Evolutionary conservation across 2,113 vertebrate genomes (phyloP).

Genomic region (Origma solitaria): DNA sequence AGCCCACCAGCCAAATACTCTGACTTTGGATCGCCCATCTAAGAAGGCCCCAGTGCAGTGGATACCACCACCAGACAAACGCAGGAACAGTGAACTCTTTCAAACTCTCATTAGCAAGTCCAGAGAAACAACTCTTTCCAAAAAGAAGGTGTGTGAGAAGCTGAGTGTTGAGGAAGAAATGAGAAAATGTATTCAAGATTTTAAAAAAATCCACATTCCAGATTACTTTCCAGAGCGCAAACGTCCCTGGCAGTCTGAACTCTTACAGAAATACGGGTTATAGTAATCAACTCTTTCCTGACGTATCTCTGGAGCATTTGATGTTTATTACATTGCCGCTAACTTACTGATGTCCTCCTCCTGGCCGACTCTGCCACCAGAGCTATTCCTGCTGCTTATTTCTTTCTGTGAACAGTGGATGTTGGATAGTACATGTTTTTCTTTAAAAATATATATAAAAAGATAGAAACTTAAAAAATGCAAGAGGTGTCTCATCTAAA

Average conservation of each 20-base stretch:
- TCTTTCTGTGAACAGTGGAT: constrained; percentile 68
- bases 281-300: constrained; percentile 58
- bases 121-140: constrained; percentile 81
- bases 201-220: constrained; percentile 88
- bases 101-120: constrained; percentile 87
- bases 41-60: constrained; percentile 82
- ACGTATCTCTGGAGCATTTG: background rate
- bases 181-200: constrained; percentile 90
- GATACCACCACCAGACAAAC: constrained; percentile 84
- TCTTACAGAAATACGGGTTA: constrained; percentile 86
- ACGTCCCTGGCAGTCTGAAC: constrained; percentile 88
- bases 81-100: constrained; percentile 90
- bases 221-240: constrained; percentile 86
- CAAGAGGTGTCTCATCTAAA: constrained; percentile 37
- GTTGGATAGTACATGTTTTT: constrained; percentile 63
- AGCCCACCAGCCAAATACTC: constrained; percentile 80
- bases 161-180: constrained; percentile 86
- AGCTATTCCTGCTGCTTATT: constrained; percentile 69
- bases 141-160: constrained; percentile 85
- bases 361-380: constrained; percentile 40
- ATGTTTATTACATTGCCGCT: constrained; percentile 60
- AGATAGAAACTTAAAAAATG: constrained; percentile 5
- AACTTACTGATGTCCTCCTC: constrained; percentile 44
- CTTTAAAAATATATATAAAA: constrained; percentile 50
- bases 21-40: constrained; percentile 83